A percentile compares a stretch with the other conserved stretches of the same genome.
These are phyloP conservation scores for Psix sp. DNA, from an alignment of 1,140 invertebrate genomes.

Conservation along the genomic window DNA sequence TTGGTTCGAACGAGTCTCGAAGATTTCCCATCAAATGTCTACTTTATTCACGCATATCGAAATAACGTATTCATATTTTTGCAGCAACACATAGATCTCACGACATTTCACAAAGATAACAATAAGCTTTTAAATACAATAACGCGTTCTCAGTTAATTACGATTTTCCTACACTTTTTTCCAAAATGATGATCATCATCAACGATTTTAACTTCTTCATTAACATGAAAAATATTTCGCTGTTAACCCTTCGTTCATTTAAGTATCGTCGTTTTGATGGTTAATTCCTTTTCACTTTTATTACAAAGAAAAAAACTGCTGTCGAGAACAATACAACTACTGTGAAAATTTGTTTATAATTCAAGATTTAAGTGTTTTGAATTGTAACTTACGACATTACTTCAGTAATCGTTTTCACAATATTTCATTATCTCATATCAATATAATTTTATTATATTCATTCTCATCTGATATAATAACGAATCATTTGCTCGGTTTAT, in stretches of 20 bases:
- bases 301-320: too few relatives aligned
- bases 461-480: background rate
- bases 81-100: slow-evolving; percentile 41
- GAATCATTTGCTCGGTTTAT: background rate
- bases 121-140: slow-evolving; percentile 50
- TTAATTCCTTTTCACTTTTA: too few relatives aligned
- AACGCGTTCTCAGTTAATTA: slow-evolving; percentile 49
- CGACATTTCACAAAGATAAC: slow-evolving; percentile 48
- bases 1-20: too few relatives aligned
- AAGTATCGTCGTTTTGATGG: too few relatives aligned
- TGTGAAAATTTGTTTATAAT: too few relatives aligned
- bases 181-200: slow-evolving; percentile 31
- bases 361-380: too few relatives aligned
- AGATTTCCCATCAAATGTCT: too few relatives aligned
- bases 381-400: too few relatives aligned
- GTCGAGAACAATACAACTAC: too few relatives aligned
- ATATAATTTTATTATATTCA: too few relatives aligned
- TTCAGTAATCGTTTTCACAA: too few relatives aligned
- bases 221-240: slow-evolving; percentile 27
- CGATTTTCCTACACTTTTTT: slow-evolving; percentile 41
- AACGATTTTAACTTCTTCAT: slow-evolving; percentile 35
- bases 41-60: slow-evolving; percentile 55
- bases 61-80: slow-evolving; percentile 50
- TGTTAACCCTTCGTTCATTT: slow-evolving; percentile 20
- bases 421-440: too few relatives aligned